Evolutionary conservation across 2,888 invertebrate genomes (phyloP).

Genomic region (Apamea crenata): DNA sequence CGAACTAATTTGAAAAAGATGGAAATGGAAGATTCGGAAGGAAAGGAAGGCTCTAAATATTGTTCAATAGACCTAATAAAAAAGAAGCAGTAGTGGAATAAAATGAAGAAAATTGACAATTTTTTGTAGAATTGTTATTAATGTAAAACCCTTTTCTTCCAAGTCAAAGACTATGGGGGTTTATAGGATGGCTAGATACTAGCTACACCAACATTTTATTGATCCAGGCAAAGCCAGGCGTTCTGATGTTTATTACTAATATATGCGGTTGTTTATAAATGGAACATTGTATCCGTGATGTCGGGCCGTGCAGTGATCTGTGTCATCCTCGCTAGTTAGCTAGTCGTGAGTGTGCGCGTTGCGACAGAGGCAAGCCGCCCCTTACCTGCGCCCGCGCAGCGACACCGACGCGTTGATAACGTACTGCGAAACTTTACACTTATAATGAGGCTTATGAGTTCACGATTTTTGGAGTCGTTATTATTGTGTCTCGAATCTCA

Average conservation of each 20-base stretch:
- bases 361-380: conserved; percentile 70
- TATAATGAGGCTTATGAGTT: conserved; percentile 67
- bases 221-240: conserved; percentile 39
- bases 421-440: conserved; percentile 61
- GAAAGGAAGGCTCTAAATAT: background rate
- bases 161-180: background rate
- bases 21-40: background rate
- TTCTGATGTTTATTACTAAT: conserved; percentile 56
- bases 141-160: background rate
- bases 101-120: background rate
- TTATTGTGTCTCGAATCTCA: conserved; percentile 52
- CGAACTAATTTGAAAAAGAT: background rate
- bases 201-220: background rate
- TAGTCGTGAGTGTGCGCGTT: conserved; percentile 73
- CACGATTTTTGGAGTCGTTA: conserved; percentile 64
- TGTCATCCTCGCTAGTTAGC: conserved; percentile 78
- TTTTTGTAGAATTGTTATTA: background rate
- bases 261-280: conserved; percentile 65
- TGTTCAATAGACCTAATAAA: background rate
- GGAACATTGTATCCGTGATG: conserved; percentile 77
- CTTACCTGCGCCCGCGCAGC: conserved; percentile 54
- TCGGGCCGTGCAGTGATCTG: conserved; percentile 74
- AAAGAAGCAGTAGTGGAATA: background rate
- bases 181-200: background rate
- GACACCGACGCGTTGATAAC: conserved; percentile 57